Evolutionary conservation across 2,113 vertebrate species (phyloP).

Genomic region (Engraulis encrasicolus): DNA sequence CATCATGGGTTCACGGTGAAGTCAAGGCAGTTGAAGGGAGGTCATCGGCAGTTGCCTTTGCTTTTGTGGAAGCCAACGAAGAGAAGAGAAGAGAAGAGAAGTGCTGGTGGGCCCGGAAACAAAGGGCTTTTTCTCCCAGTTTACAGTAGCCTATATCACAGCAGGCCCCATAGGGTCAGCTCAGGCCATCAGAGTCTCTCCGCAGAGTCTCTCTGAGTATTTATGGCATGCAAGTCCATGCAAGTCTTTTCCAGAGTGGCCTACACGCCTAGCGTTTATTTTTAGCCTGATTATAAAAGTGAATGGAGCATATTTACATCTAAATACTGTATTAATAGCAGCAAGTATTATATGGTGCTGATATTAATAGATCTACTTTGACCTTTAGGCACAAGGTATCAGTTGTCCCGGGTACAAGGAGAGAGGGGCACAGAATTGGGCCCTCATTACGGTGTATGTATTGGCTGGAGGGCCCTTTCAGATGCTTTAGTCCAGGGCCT

Average conservation of each 20-base stretch:
- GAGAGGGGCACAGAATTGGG: no score
- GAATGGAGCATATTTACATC: no score
- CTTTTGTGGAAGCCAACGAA: background rate
- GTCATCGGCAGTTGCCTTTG: conserved; percentile 8
- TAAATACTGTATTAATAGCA: no score
- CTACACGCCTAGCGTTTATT: background rate
- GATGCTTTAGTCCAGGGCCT: no score
- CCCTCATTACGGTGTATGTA: no score
- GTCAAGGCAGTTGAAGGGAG: background rate
- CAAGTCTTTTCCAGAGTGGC: background rate
- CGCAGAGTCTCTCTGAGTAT: background rate
- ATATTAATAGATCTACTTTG: no score
- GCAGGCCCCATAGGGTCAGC: background rate
- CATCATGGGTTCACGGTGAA: background rate
- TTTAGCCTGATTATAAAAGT: background rate
- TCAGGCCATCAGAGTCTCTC: background rate
- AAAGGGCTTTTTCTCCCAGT: background rate
- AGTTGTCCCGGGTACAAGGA: no score
- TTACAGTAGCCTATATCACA: conserved; percentile 1
- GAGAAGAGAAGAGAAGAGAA: no score
- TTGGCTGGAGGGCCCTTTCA: no score
- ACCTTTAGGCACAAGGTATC: no score
- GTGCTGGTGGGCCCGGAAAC: background rate
- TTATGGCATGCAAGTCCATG: background rate
- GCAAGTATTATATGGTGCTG: no score